phyloP scores from a whole-genome alignment of 2,888 invertebrate genomes.

The Ctenicera cuprea region DNA sequence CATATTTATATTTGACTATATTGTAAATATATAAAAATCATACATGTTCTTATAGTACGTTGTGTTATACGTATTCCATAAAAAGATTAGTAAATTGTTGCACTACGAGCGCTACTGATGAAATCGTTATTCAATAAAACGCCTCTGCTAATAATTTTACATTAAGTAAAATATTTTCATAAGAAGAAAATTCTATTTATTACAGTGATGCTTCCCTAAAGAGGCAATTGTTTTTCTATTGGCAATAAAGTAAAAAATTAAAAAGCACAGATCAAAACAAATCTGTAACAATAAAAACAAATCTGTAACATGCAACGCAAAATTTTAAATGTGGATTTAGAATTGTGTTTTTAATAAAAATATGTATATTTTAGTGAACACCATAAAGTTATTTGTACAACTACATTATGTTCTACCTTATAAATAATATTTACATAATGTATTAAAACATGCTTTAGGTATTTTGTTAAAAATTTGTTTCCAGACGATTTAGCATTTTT shows the following conservation, averaged over 20 bases:
- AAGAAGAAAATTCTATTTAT: slow-evolving; percentile 14
- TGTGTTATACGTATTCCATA: slow-evolving; percentile 60
- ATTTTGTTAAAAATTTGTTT: slow-evolving; percentile 18
- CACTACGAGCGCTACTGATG: slow-evolving; percentile 45
- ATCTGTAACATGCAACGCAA: slow-evolving; percentile 8
- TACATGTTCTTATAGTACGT: slow-evolving; percentile 64
- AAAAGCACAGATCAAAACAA: no score
- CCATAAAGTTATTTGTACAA: slow-evolving; percentile 43
- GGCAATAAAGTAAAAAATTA: not conserved
- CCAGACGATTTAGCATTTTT: not conserved
- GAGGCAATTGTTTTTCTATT: not conserved
- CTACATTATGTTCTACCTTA: slow-evolving; percentile 30
- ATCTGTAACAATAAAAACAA: not conserved
- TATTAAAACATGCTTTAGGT: slow-evolving; percentile 29
- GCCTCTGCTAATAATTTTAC: slow-evolving; percentile 37
- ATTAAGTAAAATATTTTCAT: slow-evolving; percentile 24
- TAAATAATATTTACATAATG: slow-evolving; percentile 47
- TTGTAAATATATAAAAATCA: slow-evolving; percentile 69
- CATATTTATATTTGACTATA: slow-evolving; percentile 70
- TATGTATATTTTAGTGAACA: slow-evolving; percentile 34
- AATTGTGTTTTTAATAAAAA: slow-evolving; percentile 7
- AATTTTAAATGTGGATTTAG: not conserved
- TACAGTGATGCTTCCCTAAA: slow-evolving; percentile 13
- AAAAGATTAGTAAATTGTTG: slow-evolving; percentile 50
- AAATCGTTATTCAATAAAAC: slow-evolving; percentile 45